Percentiles rank a stretch among this genome's conserved stretches.
These are phyloP conservation scores for Raphicerus campestris DNA, from an alignment of 2,113 vertebrate genomes.

Conservation along the genomic window DNA sequence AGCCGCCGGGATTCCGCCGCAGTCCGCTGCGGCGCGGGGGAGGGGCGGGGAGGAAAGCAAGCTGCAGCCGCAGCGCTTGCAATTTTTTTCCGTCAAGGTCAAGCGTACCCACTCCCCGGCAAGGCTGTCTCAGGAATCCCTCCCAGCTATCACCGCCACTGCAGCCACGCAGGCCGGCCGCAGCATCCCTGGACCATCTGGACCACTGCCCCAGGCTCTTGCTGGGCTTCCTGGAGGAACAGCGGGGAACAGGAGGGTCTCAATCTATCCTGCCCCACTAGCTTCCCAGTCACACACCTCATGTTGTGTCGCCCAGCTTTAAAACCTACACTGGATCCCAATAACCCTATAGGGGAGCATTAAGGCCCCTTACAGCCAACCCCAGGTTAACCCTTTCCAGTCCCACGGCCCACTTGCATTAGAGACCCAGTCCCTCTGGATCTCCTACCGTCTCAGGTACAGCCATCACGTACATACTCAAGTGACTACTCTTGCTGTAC, in stretches of 20 bases:
- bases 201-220: background rate
- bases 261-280: rapidly evolving
- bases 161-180: too few species aligned
- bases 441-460: background rate
- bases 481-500: background rate
- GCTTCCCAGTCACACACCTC: background rate
- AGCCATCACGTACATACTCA: background rate
- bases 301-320: background rate
- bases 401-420: background rate
- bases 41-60: background rate
- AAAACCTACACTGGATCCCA: background rate
- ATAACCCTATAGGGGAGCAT: background rate
- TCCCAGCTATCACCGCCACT: background rate
- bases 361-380: background rate
- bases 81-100: conserved; percentile 36
- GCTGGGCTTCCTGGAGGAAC: background rate
- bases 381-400: background rate
- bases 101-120: background rate
- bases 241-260: background rate
- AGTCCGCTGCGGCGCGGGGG: conserved; percentile 13
- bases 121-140: background rate
- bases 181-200: background rate
- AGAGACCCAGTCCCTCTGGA: background rate
- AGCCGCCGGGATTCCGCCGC: conserved; percentile 58
- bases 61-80: background rate